Percentiles rank a stretch among this genome's conserved stretches.
Conservation (phyloP, 1,140 invertebrate genomes). For the Sycobia sp. region DNA sequence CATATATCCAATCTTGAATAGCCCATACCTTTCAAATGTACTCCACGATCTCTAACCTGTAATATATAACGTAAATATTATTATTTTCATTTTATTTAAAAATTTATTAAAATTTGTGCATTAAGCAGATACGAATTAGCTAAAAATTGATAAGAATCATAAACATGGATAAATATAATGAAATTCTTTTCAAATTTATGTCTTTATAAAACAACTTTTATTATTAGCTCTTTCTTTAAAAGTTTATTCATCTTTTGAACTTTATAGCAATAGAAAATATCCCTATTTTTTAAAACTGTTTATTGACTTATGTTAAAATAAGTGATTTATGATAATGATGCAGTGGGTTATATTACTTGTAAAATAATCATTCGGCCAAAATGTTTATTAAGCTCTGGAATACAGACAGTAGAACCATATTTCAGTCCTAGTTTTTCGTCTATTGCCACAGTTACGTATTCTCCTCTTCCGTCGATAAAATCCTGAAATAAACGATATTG, state of each 20-base stretch:
- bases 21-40: conserved; percentile 52
- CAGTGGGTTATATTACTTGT: conserved; percentile 39
- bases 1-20: conserved; percentile 60
- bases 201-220: too few relatives aligned
- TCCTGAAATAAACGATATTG: conserved; percentile 50
- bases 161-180: too few relatives aligned
- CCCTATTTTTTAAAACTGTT: background rate
- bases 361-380: conserved; percentile 55
- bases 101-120: conserved; percentile 5
- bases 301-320: background rate
- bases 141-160: too few relatives aligned
- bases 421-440: conserved; percentile 51
- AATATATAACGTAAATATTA: conserved; percentile 15
- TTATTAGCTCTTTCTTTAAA: too few relatives aligned
- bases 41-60: conserved; percentile 54
- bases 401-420: conserved; percentile 60
- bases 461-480: conserved; percentile 58
- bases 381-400: conserved; percentile 62
- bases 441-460: conserved; percentile 62
- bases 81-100: background rate
- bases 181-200: too few relatives aligned
- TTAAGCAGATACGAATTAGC: too few relatives aligned
- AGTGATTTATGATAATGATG: too few relatives aligned
- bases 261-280: background rate
- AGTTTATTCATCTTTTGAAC: too few relatives aligned